phyloP scores from a whole-genome alignment of 2,113 vertebrate species.

The Menidia beryllina region DNA sequence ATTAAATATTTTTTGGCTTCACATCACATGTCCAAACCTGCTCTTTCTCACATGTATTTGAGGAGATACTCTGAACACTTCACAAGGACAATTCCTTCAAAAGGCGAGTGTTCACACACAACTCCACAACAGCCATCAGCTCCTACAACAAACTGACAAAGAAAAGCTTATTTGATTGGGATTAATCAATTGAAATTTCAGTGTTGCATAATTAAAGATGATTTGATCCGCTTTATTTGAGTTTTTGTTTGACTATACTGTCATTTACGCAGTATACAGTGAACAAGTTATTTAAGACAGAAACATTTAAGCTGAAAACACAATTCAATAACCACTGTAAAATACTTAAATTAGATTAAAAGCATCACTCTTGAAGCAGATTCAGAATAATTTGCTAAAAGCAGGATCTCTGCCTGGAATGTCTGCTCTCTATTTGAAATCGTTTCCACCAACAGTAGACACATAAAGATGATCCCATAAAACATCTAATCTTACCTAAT shows the following conservation, averaged over 20 bases:
- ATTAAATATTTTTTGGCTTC: too few species aligned
- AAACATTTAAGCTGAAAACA: neutral
- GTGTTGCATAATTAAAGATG: neutral
- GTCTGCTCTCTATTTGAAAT: neutral
- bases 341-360: too few species aligned
- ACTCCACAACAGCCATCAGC: conserved; percentile 92
- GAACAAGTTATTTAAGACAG: neutral
- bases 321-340: neutral
- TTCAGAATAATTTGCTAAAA: conserved; percentile 36
- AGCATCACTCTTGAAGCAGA: too few species aligned
- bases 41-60: conserved; percentile 89
- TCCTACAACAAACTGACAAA: conserved; percentile 91
- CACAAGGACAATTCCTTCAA: conserved; percentile 96
- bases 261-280: neutral
- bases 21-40: neutral
- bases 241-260: neutral
- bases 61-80: conserved; percentile 94
- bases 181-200: conserved; percentile 4
- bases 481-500: neutral
- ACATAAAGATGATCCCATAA: neutral
- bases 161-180: conserved; percentile 24
- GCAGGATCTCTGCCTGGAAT: conserved; percentile 13
- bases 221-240: neutral
- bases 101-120: conserved; percentile 94
- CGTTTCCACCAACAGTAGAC: neutral